Percentiles rank a stretch among this genome's conserved stretches.
Evolutionary conservation across 2,797 vertebrate genomes (phyloP).

Genomic region (Oryzias dopingdopingensis): DNA sequence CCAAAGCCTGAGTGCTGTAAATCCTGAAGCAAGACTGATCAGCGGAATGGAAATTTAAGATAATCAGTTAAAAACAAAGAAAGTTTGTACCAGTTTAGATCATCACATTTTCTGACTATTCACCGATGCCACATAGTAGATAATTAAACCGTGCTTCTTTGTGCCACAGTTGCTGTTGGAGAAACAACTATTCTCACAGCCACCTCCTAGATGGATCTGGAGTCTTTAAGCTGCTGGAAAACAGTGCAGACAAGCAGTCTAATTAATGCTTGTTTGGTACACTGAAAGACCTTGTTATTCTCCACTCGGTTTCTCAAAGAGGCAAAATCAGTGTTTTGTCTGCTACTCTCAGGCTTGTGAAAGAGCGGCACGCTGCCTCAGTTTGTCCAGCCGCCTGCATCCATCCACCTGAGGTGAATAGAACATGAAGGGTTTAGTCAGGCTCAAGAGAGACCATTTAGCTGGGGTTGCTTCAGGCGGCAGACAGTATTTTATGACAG

Average conservation of each 20-base stretch:
- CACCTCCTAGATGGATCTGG: slow-evolving; percentile 42
- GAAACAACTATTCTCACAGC: slow-evolving; percentile 29
- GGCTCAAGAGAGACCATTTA: slow-evolving; percentile 38
- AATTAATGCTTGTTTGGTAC: slow-evolving; percentile 50
- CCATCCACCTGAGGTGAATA: slow-evolving; percentile 33
- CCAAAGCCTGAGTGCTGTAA: too few species aligned
- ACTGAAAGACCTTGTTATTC: slow-evolving; percentile 57
- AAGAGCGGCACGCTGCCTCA: slow-evolving; percentile 29
- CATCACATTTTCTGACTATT: not conserved
- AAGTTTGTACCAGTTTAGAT: too few species aligned
- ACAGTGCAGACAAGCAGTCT: slow-evolving; percentile 34
- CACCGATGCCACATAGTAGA: not conserved
- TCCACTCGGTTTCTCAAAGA: slow-evolving; percentile 23
- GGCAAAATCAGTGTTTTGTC: slow-evolving; percentile 36
- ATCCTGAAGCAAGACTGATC: too few species aligned
- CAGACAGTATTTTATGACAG: slow-evolving; percentile 16
- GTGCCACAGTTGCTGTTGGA: slow-evolving; percentile 18
- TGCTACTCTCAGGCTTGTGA: slow-evolving; percentile 46
- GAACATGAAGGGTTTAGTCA: slow-evolving; percentile 46
- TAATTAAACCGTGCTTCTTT: slow-evolving; percentile 29
- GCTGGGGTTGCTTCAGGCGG: slow-evolving; percentile 20
- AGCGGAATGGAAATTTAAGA: too few species aligned
- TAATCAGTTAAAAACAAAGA: slow-evolving; percentile 1
- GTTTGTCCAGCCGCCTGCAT: slow-evolving; percentile 36
- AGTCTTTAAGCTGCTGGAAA: slow-evolving; percentile 49